Base-by-base conservation (phyloP, 2,113 vertebrate species). In the Xiphias gladius region DNA sequence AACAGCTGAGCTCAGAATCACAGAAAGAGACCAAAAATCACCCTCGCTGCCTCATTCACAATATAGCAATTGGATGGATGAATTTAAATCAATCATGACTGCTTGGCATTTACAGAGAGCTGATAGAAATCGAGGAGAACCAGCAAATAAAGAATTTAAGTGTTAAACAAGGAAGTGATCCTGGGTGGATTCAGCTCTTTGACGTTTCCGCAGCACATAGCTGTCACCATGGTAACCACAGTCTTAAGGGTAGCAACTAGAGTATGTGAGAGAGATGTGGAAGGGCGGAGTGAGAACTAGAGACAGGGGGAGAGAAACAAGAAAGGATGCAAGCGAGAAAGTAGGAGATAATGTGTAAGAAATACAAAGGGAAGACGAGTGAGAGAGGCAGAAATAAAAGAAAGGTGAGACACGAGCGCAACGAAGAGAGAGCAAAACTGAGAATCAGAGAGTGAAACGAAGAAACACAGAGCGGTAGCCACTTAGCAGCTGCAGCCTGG, bases 151-250 rank as follows among this genome's bases (percentile, higher is more conserved):
- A 63, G 68, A 87, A 80, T 87, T 71, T 43, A 89, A 90, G 93
- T 82, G 90, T 86, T 89, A 84, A 91, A 94, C 76, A 83, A 93
- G 91, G 87, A 94, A 92, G 86, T 92, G 86, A 88, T 89, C 87
- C 87, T 79, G 89, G 77, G 90, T 82, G 89, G 88, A 93, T 92
- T 84, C 48, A 16, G 87, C 90, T 91, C 90, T 91, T 92, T 94
- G 91, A 94, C 84, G 91, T 95, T 95, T 93, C 91, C 71, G 84
- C 94, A 94, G 95, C 90, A 86, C 93, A 93, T 90, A 91, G 91
- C 91, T 92, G 92, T 96, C 94, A 88, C 95, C 93, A 96, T 96
- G 94, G 95, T 76, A 96, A 96, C 95, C 92, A 37, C 91, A 88
- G 94, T 91, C 92, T 90, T 92, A 92, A 93, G 92, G 93, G 89